Base-by-base conservation (phyloP, 2,888 invertebrate species). In the Prionchulus punctatus region DNA sequence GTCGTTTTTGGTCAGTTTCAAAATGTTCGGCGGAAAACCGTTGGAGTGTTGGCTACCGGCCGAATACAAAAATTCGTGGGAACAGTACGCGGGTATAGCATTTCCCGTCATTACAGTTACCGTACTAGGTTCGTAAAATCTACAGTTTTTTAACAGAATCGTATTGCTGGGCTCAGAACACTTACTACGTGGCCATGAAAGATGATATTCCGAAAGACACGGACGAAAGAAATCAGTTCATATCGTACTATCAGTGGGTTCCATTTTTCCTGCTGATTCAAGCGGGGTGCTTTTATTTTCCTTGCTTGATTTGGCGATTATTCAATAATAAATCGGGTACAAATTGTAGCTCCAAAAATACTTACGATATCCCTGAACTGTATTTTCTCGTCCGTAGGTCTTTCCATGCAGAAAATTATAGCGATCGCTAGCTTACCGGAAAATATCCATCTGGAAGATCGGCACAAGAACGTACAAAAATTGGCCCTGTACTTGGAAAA, bases 21-120 rank as follows among this genome's bases (percentile, higher is more conserved):
- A 71, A 59, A 68, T 72, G 61, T 72, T 72, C 66, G 71, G 71
- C 47, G 72, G 72, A 30, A 70, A 70, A 60, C 71, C 72, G 30
- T 71, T 73, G 56, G 70, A 70, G 60, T 73, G 73, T 63, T 73
- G 73, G 73, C 69, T 71, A 57, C 73, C 73, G 4, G 71, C 71
- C 2, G 70, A 72, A 62, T 73, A 72, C 62, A 66, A 69, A 47
- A 67, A 69, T 55, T 68, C 68, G 58, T 71, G 71, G 66, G 72
- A 71, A 59, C 71, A 72, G 56, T 73, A 71, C 63, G 26, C 57
- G 4, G 57, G 57, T 57, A 21, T 28, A n/a, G 23, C 18, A 36
- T 18, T 12, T 36, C 18, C 18, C 12, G 36, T 18, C 12, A 36
- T 18, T 36, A 7, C 12, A 7, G 7, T n/a, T n/a, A n/a, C n/a